phyloP scores from a whole-genome alignment of 1,140 invertebrate genomes.

The Hydropsyche tenuis region DNA sequence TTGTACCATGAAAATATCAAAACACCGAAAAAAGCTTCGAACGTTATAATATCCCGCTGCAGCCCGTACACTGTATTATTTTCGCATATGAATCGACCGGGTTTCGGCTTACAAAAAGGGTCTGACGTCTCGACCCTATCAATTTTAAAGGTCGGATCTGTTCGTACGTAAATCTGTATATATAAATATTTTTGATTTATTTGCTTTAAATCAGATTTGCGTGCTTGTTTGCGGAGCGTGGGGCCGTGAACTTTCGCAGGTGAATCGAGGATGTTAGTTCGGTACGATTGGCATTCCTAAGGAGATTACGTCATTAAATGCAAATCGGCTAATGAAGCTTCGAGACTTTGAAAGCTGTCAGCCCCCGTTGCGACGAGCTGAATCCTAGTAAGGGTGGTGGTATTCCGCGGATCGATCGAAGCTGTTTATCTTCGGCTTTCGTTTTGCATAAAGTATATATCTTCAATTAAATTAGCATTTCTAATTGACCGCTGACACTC shows the following conservation, averaged over 20 bases:
- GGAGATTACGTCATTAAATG: conserved; percentile 50
- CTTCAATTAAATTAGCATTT: conserved; percentile 47
- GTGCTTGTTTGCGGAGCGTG: neutral
- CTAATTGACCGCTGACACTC: conserved; percentile 30
- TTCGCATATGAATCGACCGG: too few relatives aligned
- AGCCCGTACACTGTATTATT: too few relatives aligned
- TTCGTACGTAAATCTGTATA: too few relatives aligned
- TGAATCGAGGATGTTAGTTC: neutral
- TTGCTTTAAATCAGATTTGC: neutral
- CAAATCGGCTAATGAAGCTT: conserved; percentile 49
- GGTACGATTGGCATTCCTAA: conserved; percentile 36
- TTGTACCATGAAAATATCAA: too few relatives aligned
- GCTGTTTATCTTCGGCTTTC: conserved; percentile 46
- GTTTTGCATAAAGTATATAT: conserved; percentile 45
- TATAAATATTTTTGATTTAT: too few relatives aligned
- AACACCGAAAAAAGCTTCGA: too few relatives aligned
- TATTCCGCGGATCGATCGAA: neutral
- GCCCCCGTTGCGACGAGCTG: neutral
- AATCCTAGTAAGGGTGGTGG: too few relatives aligned
- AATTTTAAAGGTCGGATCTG: too few relatives aligned
- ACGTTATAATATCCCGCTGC: too few relatives aligned
- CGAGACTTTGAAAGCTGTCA: conserved; percentile 33
- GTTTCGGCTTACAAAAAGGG: too few relatives aligned
- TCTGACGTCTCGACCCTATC: too few relatives aligned
- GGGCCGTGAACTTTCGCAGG: conserved; percentile 10